These are phyloP conservation scores for Ctenomys sociabilis DNA, from an alignment of 2,113 vertebrate genomes.

Conservation along the genomic window DNA sequence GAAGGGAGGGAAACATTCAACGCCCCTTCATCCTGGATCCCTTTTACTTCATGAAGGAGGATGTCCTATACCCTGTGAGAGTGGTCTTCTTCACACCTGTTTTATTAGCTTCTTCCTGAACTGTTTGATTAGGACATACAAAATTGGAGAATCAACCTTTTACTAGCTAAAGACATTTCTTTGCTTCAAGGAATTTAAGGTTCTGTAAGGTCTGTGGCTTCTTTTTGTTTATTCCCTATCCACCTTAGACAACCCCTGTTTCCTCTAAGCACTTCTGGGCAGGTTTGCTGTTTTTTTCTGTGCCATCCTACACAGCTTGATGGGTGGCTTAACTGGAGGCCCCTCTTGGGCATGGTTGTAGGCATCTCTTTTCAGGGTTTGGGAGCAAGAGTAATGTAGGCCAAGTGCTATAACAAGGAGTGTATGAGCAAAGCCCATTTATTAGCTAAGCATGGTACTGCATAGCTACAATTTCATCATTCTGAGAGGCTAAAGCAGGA, in stretches of 20 bases:
- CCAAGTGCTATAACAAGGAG: not conserved
- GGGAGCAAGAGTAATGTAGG: not conserved
- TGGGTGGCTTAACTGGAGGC: too few species aligned
- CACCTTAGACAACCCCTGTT: not conserved
- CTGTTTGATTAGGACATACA: not conserved
- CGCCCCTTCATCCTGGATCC: fast-evolving
- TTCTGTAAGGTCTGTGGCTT: not conserved
- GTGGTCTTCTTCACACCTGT: not conserved
- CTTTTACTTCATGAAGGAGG: not conserved
- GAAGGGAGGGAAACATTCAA: not conserved
- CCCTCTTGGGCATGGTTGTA: not conserved
- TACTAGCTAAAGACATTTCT: not conserved
- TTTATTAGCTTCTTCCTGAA: not conserved
- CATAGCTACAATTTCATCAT: not conserved
- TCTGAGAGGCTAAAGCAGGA: not conserved
- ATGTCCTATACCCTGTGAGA: not conserved
- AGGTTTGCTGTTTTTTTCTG: not conserved
- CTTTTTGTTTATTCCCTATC: not conserved
- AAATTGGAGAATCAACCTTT: not conserved
- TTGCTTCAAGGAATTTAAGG: not conserved
- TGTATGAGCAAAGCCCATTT: not conserved
- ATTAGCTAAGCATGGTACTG: not conserved
- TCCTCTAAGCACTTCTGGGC: not conserved
- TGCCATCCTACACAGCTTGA: not conserved
- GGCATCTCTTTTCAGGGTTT: not conserved